phyloP scores from a whole-genome alignment of 2,888 invertebrate species.

The Eurytoma adleriae region DNA sequence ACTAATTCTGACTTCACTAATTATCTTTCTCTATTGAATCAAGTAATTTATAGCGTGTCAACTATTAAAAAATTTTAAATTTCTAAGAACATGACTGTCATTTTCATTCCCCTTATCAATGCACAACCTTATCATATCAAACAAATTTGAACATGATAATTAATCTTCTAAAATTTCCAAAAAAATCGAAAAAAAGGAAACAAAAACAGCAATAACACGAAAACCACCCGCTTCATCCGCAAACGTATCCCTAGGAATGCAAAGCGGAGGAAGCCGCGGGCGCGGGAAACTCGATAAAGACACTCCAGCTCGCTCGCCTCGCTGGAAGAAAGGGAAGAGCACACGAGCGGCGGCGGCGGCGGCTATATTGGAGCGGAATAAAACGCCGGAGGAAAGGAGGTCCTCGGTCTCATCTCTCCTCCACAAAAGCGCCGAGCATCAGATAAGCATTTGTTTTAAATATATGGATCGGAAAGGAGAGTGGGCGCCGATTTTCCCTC shows the following conservation, averaged over 20 bases:
- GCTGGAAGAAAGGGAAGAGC: neutral
- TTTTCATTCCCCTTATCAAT: no score
- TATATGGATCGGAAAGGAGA: conserved; percentile 72
- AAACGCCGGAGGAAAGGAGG: conserved; percentile 61
- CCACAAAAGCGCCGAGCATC: conserved; percentile 73
- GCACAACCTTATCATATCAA: no score
- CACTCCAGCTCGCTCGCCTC: neutral
- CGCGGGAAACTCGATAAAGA: conserved; percentile 43
- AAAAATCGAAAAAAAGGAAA: no score
- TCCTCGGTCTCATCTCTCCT: conserved; percentile 70
- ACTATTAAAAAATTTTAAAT: no score
- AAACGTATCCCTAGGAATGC: conserved; percentile 8
- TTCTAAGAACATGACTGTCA: no score
- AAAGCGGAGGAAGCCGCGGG: conserved; percentile 55
- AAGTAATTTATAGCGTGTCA: no score
- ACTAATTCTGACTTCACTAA: no score
- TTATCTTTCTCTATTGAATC: no score
- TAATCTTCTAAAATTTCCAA: no score
- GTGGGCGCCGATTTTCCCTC: conserved; percentile 56
- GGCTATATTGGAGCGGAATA: conserved; percentile 40
- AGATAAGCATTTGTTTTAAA: conserved; percentile 76
- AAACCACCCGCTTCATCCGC: no score
- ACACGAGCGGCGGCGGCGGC: neutral
- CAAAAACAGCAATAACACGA: no score
- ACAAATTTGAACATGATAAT: no score